A percentile compares a stretch with the other conserved stretches of the same genome.
Conservation (phyloP, 2,888 invertebrate species). For the Cetonia aurata region DNA sequence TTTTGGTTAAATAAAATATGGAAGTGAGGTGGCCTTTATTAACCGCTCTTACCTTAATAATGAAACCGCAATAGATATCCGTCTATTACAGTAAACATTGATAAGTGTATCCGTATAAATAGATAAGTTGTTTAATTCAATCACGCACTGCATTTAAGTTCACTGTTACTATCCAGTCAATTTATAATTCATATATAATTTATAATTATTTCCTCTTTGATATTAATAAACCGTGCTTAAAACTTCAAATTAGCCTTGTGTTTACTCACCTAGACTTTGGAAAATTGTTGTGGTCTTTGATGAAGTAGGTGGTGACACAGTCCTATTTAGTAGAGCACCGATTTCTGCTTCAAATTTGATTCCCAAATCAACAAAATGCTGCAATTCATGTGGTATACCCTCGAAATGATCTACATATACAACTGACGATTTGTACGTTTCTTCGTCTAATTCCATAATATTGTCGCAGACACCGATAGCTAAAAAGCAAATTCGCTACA, state of each 20-base stretch:
- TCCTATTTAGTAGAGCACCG: conserved; percentile 69
- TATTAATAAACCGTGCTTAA: too few species aligned
- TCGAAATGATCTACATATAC: conserved; percentile 71
- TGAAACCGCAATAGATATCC: too few species aligned
- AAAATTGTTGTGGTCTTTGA: conserved; percentile 69
- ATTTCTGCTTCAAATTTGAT: conserved; percentile 70
- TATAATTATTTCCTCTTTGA: too few species aligned
- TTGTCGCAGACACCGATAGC: conserved; percentile 71
- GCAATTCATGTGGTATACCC: conserved; percentile 69
- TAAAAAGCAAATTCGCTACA: conserved; percentile 56
- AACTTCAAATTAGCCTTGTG: neutral
- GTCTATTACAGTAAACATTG: too few species aligned
- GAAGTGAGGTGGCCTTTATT: too few species aligned
- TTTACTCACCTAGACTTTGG: conserved; percentile 71
- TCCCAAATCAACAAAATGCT: conserved; percentile 67
- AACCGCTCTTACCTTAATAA: too few species aligned
- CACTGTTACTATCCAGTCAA: too few species aligned
- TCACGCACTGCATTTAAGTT: too few species aligned
- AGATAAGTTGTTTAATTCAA: too few species aligned
- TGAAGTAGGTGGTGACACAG: conserved; percentile 56
- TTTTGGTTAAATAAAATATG: too few species aligned
- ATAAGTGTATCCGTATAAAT: too few species aligned
- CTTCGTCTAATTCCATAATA: conserved; percentile 67
- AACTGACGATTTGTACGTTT: conserved; percentile 67
- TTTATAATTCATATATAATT: too few species aligned